These are phyloP conservation scores for Rhinoraja longicauda DNA, from an alignment of 2,797 vertebrate genomes.

Conservation along the genomic window DNA sequence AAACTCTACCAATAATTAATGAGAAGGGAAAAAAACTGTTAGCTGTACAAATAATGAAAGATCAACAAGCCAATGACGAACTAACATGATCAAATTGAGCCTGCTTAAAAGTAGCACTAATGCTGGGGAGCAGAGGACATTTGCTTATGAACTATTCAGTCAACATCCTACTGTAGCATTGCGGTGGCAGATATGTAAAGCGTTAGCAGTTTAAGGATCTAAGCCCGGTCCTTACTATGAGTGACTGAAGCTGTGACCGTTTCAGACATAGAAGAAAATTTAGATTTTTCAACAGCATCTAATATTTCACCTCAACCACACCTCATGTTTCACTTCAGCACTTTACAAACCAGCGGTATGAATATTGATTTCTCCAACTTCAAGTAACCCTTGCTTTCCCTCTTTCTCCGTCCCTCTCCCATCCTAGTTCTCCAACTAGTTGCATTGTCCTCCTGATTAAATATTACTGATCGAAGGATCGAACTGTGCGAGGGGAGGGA, in stretches of 20 bases:
- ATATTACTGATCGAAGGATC: too few species aligned
- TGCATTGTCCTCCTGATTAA: too few species aligned
- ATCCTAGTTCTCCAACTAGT: too few species aligned
- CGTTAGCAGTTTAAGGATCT: not conserved
- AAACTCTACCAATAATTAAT: constrained; percentile 26
- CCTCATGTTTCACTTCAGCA: too few species aligned
- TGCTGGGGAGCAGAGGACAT: constrained; percentile 1
- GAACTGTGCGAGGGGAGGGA: too few species aligned
- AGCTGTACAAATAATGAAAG: constrained; percentile 32
- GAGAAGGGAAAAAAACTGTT: constrained; percentile 30
- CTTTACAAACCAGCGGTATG: too few species aligned
- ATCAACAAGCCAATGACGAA: constrained; percentile 20
- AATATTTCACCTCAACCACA: too few species aligned
- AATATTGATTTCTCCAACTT: too few species aligned
- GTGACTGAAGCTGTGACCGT: not conserved
- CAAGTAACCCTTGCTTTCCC: too few species aligned
- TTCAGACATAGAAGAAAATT: not conserved
- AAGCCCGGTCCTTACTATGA: not conserved
- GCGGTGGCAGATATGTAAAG: constrained; percentile 20
- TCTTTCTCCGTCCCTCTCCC: too few species aligned
- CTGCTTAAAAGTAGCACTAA: not conserved
- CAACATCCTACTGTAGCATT: not conserved
- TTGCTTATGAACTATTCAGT: not conserved
- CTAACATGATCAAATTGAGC: not conserved
- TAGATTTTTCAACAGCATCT: too few species aligned